Conservation (phyloP, 35 echinoderm and acorn worm species). For the Holothuria glaberrima region DNA sequence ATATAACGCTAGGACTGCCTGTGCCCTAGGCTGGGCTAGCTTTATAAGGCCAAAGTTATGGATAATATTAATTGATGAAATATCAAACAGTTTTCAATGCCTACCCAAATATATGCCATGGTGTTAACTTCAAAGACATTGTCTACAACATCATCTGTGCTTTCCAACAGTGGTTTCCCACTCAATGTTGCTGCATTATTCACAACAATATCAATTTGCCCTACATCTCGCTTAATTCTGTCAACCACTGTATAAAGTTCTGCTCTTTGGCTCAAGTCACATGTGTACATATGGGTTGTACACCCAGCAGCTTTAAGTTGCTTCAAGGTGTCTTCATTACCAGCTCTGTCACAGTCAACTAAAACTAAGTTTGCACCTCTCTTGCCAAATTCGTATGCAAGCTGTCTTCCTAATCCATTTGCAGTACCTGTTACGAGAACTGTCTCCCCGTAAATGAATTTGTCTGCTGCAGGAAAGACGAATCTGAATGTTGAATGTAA, state of each 20-base stretch:
- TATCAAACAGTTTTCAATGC: background rate
- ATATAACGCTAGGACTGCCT: no score
- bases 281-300: conserved; percentile 71
- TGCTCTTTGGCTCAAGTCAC: conserved; percentile 83
- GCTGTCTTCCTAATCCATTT: conserved; percentile 77
- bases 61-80: no score
- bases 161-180: conserved; percentile 80
- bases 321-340: conserved; percentile 51
- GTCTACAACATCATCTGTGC: conserved; percentile 82
- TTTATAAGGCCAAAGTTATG: no score
- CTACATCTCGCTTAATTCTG: conserved; percentile 69
- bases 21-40: no score
- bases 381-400: conserved; percentile 83
- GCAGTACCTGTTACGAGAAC: conserved; percentile 78
- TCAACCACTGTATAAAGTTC: conserved; percentile 73
- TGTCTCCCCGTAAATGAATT: conserved; percentile 70
- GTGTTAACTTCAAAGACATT: conserved; percentile 93
- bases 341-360: conserved; percentile 78
- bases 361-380: conserved; percentile 85
- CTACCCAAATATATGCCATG: conserved; percentile 96
- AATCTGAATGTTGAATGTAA: conserved; percentile 52
- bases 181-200: conserved; percentile 91
- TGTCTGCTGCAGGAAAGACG: conserved; percentile 55
- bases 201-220: conserved; percentile 83
- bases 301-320: conserved; percentile 64